Evolutionary conservation across 2,888 invertebrate species (phyloP), one percentile per base, ranked within the genome.

Genomic region (Archips crataeganus): DNA sequence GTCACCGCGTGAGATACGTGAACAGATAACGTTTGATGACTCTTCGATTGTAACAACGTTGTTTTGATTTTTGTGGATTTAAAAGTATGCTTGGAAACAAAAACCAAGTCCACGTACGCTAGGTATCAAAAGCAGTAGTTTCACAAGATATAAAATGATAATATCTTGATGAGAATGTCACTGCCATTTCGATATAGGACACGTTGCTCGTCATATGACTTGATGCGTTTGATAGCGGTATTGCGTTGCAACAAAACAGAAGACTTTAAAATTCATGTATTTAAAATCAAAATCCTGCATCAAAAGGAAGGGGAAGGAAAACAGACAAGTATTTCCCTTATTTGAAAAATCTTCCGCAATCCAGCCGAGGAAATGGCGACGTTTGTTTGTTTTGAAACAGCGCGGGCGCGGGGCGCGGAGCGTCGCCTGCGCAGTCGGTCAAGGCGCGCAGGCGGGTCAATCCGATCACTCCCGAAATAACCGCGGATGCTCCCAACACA

Each of bases 361-460:
- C 23, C 57, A 32, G 57, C 54, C 23, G 1, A 23, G 23, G 10
- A 11, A 57, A 57, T 32, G 9, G 60, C n/a, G 36, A 10, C 42
- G 59, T 59, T 23, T 51, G 70, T 62, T 62, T 62, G 70, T 70
- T 70, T 62, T 42, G 70, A 39, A 59, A 34, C 15, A n/a, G 64
- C 49, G 64, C 49, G 11, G n/a, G 62, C 42, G 62, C 23, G 5
- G 15, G 42, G 15, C 51, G 15, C 3, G 49, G 49, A 15, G 60
- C 45, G 32, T 13, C 36, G 42, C 63, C 8, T 39, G 54, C 70
- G 57, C 64, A 70, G 70, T 64, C 70, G 70, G 70, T 57, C 70
- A 70, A 70, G 70, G 64, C 57, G 64, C 70, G 57, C 54, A 13
- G 10, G 42, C 66, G 57, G 66, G 66, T 67, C 66, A 67, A 65